Percentiles rank a stretch among this genome's conserved stretches.
phyloP scores from a whole-genome alignment of 2,797 vertebrate genomes.

The Melopsittacus undulatus region DNA sequence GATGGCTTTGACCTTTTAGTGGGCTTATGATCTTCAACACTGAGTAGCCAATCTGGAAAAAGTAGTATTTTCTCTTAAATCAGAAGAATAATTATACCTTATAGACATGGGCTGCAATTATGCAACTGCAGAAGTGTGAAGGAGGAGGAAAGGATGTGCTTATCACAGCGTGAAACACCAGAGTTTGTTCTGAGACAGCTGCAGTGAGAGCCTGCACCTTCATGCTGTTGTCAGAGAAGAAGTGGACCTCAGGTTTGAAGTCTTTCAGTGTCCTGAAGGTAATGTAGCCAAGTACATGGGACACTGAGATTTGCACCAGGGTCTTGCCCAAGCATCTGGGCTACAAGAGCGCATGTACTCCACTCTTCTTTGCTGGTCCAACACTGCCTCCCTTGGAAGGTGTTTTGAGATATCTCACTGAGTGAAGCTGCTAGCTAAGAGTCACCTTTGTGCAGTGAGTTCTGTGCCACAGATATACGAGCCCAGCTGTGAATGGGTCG shows the following conservation, averaged over 20 bases:
- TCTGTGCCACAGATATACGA: not conserved
- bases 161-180: not conserved
- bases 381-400: not conserved
- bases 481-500: not conserved
- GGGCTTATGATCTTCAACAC: not conserved
- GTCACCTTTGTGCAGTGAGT: rapidly evolving
- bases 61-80: not conserved
- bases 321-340: not conserved
- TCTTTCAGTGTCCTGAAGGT: not conserved
- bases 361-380: not conserved
- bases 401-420: not conserved
- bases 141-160: not conserved
- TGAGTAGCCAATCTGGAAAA: not conserved
- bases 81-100: not conserved
- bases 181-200: rapidly evolving
- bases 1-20: not conserved
- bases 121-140: not conserved
- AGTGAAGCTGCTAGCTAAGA: not conserved
- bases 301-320: rapidly evolving
- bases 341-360: not conserved
- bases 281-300: not conserved
- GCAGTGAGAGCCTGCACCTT: rapidly evolving
- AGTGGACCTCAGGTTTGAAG: not conserved
- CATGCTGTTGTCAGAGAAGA: not conserved
- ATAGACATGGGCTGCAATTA: not conserved